phyloP scores from a whole-genome alignment of 2,888 invertebrate genomes.

The Aromia moschata region DNA sequence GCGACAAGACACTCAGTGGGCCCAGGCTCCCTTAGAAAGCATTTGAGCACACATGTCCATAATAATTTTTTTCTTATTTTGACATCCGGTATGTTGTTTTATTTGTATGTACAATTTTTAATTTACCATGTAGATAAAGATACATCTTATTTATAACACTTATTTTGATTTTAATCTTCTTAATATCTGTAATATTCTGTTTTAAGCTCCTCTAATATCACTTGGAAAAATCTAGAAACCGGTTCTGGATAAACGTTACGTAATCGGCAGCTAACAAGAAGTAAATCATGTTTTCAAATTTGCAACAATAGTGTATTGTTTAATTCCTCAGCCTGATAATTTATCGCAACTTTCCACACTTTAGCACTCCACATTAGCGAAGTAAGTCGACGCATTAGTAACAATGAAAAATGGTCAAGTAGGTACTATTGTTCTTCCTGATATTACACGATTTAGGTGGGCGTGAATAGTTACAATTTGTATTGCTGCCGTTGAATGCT shows the following conservation, averaged over 20 bases:
- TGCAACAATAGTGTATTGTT: slow-evolving; percentile 21
- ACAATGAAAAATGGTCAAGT: slow-evolving; percentile 12
- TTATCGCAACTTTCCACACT: slow-evolving; percentile 20
- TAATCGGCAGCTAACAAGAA: slow-evolving; percentile 1
- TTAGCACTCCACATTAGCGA: slow-evolving; percentile 15
- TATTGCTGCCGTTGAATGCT: background rate
- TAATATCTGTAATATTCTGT: too few species aligned
- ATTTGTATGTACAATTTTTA: too few species aligned
- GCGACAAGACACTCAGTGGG: too few species aligned
- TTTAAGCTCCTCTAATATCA: too few species aligned
- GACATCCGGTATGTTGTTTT: too few species aligned
- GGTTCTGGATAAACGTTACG: slow-evolving; percentile 1
- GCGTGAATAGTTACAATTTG: background rate
- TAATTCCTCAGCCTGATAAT: slow-evolving; percentile 9
- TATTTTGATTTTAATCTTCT: too few species aligned
- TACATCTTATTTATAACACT: too few species aligned
- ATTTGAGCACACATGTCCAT: too few species aligned
- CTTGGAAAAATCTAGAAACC: background rate
- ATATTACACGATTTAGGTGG: slow-evolving; percentile 20
- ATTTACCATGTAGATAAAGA: too few species aligned
- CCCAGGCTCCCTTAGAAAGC: too few species aligned
- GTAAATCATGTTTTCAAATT: slow-evolving; percentile 14
- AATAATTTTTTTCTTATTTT: too few species aligned
- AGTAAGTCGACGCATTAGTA: slow-evolving; percentile 17
- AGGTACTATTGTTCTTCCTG: slow-evolving; percentile 19